Evolutionary conservation across 1,140 invertebrate species (phyloP).

Genomic region (Drosophila melanica): DNA sequence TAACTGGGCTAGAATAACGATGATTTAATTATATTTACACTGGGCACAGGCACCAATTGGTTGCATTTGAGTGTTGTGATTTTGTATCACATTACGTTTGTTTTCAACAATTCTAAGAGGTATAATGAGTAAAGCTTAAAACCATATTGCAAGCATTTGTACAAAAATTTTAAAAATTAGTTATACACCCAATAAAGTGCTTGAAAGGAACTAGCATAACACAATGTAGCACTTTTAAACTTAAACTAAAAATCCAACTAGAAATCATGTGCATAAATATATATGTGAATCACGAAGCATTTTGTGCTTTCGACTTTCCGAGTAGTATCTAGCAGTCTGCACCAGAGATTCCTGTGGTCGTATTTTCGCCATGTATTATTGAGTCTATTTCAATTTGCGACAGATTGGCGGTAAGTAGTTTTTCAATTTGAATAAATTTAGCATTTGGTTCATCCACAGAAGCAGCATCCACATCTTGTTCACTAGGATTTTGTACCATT

Average conservation of each 20-base stretch:
- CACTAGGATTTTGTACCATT: slow-evolving; percentile 31
- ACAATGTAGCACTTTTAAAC: slow-evolving; percentile 47
- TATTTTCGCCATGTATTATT: slow-evolving; percentile 71
- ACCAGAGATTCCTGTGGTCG: slow-evolving; percentile 68
- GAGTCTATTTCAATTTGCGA: slow-evolving; percentile 77
- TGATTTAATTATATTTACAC: slow-evolving; percentile 4
- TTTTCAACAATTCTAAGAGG: slow-evolving; percentile 24
- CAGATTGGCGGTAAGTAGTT: slow-evolving; percentile 63
- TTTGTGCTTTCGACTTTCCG: slow-evolving; percentile 30
- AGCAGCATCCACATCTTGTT: slow-evolving; percentile 61
- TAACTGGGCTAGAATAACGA: slow-evolving; percentile 18
- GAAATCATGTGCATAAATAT: not conserved
- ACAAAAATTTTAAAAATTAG: slow-evolving; percentile 30
- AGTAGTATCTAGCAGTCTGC: slow-evolving; percentile 49
- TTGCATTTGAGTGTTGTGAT: not conserved
- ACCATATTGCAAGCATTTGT: slow-evolving; percentile 46
- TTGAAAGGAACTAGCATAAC: slow-evolving; percentile 68
- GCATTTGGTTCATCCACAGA: slow-evolving; percentile 67
- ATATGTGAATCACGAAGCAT: slow-evolving; percentile 32
- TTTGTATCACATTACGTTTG: slow-evolving; percentile 28
- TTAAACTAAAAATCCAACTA: slow-evolving; percentile 33
- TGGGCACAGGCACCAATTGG: slow-evolving; percentile 1
- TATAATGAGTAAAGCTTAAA: slow-evolving; percentile 60
- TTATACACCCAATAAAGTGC: slow-evolving; percentile 58
- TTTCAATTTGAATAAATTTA: slow-evolving; percentile 74